Evolutionary conservation across 2,888 invertebrate genomes (phyloP), one percentile per base, ranked within the genome.

Genomic region (Dinocampus coccinellae): DNA sequence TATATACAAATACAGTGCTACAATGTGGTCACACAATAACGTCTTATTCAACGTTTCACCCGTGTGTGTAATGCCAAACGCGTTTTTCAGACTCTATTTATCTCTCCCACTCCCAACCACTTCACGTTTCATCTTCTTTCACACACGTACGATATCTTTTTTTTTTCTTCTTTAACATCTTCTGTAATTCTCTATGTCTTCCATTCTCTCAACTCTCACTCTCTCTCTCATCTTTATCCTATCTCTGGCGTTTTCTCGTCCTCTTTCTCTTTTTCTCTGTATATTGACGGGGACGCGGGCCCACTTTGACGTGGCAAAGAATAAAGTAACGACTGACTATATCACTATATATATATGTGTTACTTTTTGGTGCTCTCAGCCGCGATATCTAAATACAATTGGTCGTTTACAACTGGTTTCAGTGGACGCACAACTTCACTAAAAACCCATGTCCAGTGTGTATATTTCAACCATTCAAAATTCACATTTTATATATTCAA

Each of bases 381-480:
- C 39, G 22, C 36, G 69, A 74, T 68, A 77, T 78, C 76, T 75
- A 75, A 77, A 77, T 78, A 78, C 78, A 77, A 77, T 77, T 73
- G 78, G 76, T 78, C 76, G 76, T 78, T 78, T 78, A 75, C 73
- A 70, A 73, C 75, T 70, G 71, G 73, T 74, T 63, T 62, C 57
- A 16, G 47, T 16, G 47, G 9, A 47, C 62, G 47, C 62, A 55
- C 71, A 39, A 66, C 64, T 57, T 70, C 53, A 68, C 42, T 60
- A 60, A 65, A 60, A 63, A 58, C 64, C 33, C 26, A 36, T 67
- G 36, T 71, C 33, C 66, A 62, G 36, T 62, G 53, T 60, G 60
- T 70, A 53, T 66, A 66, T 62, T 66, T 66, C 60, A 36, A 61
- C 53, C 66, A 70, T n/a, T n/a, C n/a, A n/a, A n/a, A n/a, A n/a